Conservation (phyloP, 2,797 vertebrate species). For the Eulemur coronatus region DNA sequence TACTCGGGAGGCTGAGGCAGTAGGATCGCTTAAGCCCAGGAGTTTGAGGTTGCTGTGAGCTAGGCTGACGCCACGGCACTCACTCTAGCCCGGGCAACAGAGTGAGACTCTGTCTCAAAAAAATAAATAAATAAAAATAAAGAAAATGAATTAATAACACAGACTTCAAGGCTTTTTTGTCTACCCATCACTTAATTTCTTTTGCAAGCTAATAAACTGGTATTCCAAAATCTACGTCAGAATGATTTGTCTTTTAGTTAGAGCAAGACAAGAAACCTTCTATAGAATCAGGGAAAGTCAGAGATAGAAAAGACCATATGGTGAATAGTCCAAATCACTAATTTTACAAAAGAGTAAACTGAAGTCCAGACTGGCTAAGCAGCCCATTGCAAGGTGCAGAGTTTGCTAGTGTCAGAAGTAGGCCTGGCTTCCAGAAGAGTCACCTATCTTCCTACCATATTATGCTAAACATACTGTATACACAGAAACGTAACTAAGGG, state of each 20-base stretch:
- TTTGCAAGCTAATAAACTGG: not conserved
- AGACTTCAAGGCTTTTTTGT: not conserved
- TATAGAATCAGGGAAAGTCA: not conserved
- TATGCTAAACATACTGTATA: not conserved
- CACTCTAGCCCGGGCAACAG: too few species aligned
- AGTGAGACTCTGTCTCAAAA: too few species aligned
- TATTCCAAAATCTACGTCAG: not conserved
- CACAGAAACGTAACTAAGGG: not conserved
- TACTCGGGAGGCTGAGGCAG: too few species aligned
- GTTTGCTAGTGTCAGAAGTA: not conserved
- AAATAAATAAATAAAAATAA: too few species aligned
- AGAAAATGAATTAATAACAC: not conserved
- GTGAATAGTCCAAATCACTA: not conserved
- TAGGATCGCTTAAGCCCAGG: too few species aligned
- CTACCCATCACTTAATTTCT: not conserved
- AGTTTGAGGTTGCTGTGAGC: too few species aligned
- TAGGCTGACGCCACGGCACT: too few species aligned
- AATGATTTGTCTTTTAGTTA: slow-evolving; percentile 19
- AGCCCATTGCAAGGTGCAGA: not conserved
- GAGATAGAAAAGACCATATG: not conserved
- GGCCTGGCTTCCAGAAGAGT: not conserved
- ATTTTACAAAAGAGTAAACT: not conserved
- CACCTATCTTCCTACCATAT: not conserved
- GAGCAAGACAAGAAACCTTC: not conserved
- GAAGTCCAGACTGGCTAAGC: not conserved